Base-by-base conservation (phyloP, 2,888 invertebrate genomes). In the Quadroppia sp. region DNA sequence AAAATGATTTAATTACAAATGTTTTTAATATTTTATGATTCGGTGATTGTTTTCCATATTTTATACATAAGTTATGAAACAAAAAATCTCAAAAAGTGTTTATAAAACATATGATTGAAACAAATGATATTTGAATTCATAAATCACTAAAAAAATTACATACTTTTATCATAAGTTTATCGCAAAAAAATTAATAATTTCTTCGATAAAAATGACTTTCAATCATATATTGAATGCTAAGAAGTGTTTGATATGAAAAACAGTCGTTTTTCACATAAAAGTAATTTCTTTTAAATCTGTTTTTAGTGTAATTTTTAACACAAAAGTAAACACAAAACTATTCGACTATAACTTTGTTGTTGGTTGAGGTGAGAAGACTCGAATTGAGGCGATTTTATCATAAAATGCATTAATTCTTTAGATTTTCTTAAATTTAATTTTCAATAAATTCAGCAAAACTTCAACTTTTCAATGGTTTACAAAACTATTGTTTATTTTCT, bases 291-390 rank as follows among this genome's bases (percentile, higher is more conserved):
- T 67, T 67, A 25, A 67, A 42, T 42, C 40, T n/a, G n/a, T 67
- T 71, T 59, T 71, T 71, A 53, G 42, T 71, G 56, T 71, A 56
- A 53, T n/a, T 56, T 53, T n/a, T 53, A 59, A 71, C 56, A 71
- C 28, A 53, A 71, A 71, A 45, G 11, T 15, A 13, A 61, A 32
- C 32, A 32, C 32, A 9, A 61, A 61, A 61, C 28, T 71, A 56
- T 71, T 42, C 50, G 53, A 13, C 42, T 71, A 36, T 71, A 53
- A 53, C 32, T 61, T 61, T 32, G n/a, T 32, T 36, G 71, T 32
- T 71, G 50, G 30, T 71, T 71, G 59, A 59, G 56, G 50, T 71
- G 42, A 71, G n/a, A n/a, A n/a, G 42, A 42, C 61, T 61, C 32
- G 56, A 28, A 71, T 53, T 32, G 56, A 36, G 42, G 48, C 1